These are phyloP conservation scores for Nebria salina DNA, from an alignment of 2,888 invertebrate species.

Conservation along the genomic window DNA sequence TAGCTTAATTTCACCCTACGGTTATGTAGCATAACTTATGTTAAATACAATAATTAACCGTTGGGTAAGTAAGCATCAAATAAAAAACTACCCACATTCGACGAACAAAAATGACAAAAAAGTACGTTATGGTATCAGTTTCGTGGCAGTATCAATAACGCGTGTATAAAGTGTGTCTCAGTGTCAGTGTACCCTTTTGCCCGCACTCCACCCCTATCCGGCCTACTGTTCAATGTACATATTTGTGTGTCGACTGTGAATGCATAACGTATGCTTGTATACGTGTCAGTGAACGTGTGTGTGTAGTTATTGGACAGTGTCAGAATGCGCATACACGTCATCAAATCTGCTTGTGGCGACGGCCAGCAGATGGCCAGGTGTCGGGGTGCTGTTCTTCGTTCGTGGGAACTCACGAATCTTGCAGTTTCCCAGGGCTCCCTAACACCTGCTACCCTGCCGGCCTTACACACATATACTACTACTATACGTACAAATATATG, in stretches of 20 bases:
- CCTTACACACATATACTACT: not conserved
- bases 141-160: conserved; percentile 31
- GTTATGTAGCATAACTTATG: not conserved
- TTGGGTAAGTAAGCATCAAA: not conserved
- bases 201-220: conserved; percentile 18
- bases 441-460: conserved; percentile 47
- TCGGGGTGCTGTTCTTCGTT: conserved; percentile 51
- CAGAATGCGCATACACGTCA: conserved; percentile 25
- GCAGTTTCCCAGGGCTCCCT: conserved; percentile 57
- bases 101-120: conserved; percentile 8
- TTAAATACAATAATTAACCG: not conserved
- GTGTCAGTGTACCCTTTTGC: conserved; percentile 20
- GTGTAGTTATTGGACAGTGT: conserved; percentile 23
- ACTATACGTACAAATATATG: not conserved
- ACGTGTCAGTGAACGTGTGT: conserved; percentile 17
- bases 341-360: conserved; percentile 25
- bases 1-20: not conserved
- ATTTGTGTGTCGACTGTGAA: not conserved
- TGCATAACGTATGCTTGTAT: conserved; percentile 4
- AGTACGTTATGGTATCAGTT: conserved; percentile 21
- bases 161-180: conserved; percentile 45
- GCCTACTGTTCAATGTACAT: conserved; percentile 37
- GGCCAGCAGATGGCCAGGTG: conserved; percentile 54
- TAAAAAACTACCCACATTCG: not conserved
- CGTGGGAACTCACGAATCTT: conserved; percentile 57